Evolutionary conservation across 2,797 vertebrate species (phyloP).

Genomic region (Triplophysa yarkandensis): DNA sequence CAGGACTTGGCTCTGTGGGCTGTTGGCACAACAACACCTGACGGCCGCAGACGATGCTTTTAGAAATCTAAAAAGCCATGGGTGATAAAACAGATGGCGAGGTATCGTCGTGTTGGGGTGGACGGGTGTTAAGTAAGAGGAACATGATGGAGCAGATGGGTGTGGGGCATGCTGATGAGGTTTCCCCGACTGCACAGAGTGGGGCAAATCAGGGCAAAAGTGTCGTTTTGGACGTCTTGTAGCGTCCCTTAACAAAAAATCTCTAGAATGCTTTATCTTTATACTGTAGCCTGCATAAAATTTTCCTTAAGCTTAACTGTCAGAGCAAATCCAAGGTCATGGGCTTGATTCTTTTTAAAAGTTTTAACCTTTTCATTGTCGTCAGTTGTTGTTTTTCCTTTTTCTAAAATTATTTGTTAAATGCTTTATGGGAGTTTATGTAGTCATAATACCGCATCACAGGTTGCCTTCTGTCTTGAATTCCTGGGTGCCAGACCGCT

Average conservation of each 20-base stretch:
- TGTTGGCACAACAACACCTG: slow-evolving; percentile 37
- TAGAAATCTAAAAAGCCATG: slow-evolving; percentile 35
- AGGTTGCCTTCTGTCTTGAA: slow-evolving; percentile 51
- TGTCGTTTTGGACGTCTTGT: neutral
- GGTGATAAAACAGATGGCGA: slow-evolving; percentile 48
- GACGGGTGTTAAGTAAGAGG: slow-evolving; percentile 36
- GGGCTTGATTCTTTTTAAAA: neutral
- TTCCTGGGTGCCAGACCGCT: slow-evolving; percentile 55
- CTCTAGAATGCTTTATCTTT: neutral
- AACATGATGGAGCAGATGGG: slow-evolving; percentile 35
- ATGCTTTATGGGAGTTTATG: neutral
- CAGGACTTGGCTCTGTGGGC: slow-evolving; percentile 19
- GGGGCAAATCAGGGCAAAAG: slow-evolving; percentile 4
- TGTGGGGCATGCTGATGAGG: slow-evolving; percentile 23
- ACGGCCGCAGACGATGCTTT: slow-evolving; percentile 32
- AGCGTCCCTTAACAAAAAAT: neutral
- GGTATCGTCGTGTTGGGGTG: slow-evolving; percentile 23
- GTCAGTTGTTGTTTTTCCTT: neutral
- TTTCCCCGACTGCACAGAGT: slow-evolving; percentile 34
- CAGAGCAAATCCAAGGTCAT: neutral
- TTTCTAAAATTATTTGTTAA: neutral
- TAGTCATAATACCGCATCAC: slow-evolving; percentile 32
- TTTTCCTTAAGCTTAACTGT: too few relatives aligned
- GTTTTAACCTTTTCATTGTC: too few relatives aligned
- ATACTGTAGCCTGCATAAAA: too few relatives aligned